A percentile compares a stretch with the other conserved stretches of the same genome.
Evolutionary conservation across 2,888 invertebrate species (phyloP).

Genomic region (Vanessa cardui): DNA sequence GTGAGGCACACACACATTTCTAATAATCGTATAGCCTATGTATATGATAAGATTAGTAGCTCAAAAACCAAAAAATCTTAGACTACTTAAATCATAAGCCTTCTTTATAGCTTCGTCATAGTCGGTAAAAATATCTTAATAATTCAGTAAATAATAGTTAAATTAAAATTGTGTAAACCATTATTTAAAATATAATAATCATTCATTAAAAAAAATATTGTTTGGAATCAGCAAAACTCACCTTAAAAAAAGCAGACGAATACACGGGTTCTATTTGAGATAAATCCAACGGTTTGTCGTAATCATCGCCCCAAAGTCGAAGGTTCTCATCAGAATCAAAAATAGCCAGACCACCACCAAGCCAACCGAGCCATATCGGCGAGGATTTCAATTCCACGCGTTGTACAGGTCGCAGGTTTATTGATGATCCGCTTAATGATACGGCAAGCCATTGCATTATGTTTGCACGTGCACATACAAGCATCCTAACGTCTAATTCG

Average conservation of each 20-base stretch:
- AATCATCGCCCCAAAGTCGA: slow-evolving; percentile 94
- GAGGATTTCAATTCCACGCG: slow-evolving; percentile 85
- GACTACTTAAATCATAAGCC: too few species aligned
- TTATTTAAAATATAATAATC: too few species aligned
- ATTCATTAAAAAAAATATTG: slow-evolving; percentile 8
- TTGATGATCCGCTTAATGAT: slow-evolving; percentile 66
- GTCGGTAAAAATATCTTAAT: too few species aligned
- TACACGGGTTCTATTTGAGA: slow-evolving; percentile 92
- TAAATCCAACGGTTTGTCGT: slow-evolving; percentile 92
- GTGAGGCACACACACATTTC: too few species aligned
- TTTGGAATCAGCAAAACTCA: slow-evolving; percentile 40
- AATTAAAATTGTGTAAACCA: too few species aligned
- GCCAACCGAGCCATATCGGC: slow-evolving; percentile 88
- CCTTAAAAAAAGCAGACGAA: slow-evolving; percentile 94
- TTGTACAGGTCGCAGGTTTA: slow-evolving; percentile 84
- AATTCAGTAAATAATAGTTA: too few species aligned
- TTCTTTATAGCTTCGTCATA: too few species aligned
- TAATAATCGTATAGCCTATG: too few species aligned
- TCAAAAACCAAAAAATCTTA: too few species aligned
- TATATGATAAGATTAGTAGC: too few species aligned
- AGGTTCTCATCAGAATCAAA: slow-evolving; percentile 93
- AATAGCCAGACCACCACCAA: slow-evolving; percentile 91
- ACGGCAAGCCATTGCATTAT: slow-evolving; percentile 94
- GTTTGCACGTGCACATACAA: slow-evolving; percentile 94
- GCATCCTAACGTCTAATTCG: slow-evolving; percentile 87